phyloP scores from a whole-genome alignment of 2,113 vertebrate species.

The Campylomormyrus numenius region DNA sequence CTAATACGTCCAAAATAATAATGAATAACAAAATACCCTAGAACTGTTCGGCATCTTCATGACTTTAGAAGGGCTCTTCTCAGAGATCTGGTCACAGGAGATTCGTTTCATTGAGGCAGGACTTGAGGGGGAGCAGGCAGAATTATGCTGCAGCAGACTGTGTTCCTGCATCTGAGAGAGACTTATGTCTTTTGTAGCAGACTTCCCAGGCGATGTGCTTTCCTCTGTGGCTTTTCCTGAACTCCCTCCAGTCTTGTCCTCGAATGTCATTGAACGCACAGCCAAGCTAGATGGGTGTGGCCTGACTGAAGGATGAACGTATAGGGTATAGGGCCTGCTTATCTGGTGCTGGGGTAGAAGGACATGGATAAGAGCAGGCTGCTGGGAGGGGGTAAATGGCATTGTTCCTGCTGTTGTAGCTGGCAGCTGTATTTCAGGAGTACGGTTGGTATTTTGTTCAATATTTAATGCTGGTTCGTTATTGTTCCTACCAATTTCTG shows the following conservation, averaged over 20 bases:
- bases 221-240: conserved; percentile 20
- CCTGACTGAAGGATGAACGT: conserved; percentile 67
- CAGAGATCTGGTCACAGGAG: conserved; percentile 27
- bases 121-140: conserved; percentile 10
- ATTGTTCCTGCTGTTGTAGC: conserved; percentile 46
- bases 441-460: conserved; percentile 22
- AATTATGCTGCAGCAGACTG: conserved; percentile 13
- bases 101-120: conserved; percentile 63
- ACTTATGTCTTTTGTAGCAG: not conserved
- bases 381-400: conserved; percentile 54
- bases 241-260: conserved; percentile 50
- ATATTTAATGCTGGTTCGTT: conserved; percentile 20
- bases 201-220: not conserved
- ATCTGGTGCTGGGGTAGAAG: conserved; percentile 68
- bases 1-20: not conserved
- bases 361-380: conserved; percentile 66
- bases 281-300: conserved; percentile 59
- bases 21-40: conserved; percentile 41
- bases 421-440: conserved; percentile 35
- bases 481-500: conserved; percentile 17
- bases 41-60: conserved; percentile 42
- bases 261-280: conserved; percentile 67
- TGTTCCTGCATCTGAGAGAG: not conserved
- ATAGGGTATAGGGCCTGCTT: conserved; percentile 66
- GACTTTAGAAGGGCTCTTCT: conserved; percentile 61